Evolutionary conservation across 2,888 invertebrate genomes (phyloP).

Genomic region (Zygogramma bicolorata): DNA sequence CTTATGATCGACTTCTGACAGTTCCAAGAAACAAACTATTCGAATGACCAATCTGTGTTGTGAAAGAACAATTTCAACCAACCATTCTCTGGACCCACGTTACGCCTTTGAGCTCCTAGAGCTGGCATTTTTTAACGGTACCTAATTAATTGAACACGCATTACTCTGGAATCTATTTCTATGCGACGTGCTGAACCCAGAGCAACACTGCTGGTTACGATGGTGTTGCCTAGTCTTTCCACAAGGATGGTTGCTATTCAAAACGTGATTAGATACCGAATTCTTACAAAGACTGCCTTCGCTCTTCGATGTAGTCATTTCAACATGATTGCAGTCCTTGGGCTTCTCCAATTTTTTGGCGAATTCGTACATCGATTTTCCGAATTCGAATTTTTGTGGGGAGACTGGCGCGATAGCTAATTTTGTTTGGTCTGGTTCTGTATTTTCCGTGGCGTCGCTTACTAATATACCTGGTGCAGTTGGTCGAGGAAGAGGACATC

Average conservation of each 20-base stretch:
- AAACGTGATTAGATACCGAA: conserved; percentile 42
- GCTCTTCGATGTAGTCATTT: conserved; percentile 58
- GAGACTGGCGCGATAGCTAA: neutral
- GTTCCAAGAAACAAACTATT: no score
- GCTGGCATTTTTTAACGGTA: conserved; percentile 52
- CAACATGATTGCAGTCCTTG: conserved; percentile 36
- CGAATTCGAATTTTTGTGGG: conserved; percentile 53
- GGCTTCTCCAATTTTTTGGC: conserved; percentile 54
- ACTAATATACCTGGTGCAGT: conserved; percentile 35
- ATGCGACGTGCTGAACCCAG: conserved; percentile 65
- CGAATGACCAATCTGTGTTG: no score
- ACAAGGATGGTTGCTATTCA: conserved; percentile 57
- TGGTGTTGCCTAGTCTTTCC: conserved; percentile 48
- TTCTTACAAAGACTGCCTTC: conserved; percentile 58
- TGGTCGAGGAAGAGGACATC: conserved; percentile 7
- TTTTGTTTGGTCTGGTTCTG: neutral
- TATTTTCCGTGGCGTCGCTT: conserved; percentile 5
- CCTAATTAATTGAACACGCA: conserved; percentile 57
- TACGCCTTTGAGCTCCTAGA: conserved; percentile 48
- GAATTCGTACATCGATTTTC: conserved; percentile 57
- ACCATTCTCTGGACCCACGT: no score
- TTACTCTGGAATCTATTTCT: conserved; percentile 66
- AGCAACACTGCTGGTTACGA: conserved; percentile 68
- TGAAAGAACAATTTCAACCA: no score
- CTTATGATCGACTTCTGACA: no score